These are phyloP conservation scores for Bos indicus DNA, from an alignment of 2,113 vertebrate genomes.

Conservation along the genomic window DNA sequence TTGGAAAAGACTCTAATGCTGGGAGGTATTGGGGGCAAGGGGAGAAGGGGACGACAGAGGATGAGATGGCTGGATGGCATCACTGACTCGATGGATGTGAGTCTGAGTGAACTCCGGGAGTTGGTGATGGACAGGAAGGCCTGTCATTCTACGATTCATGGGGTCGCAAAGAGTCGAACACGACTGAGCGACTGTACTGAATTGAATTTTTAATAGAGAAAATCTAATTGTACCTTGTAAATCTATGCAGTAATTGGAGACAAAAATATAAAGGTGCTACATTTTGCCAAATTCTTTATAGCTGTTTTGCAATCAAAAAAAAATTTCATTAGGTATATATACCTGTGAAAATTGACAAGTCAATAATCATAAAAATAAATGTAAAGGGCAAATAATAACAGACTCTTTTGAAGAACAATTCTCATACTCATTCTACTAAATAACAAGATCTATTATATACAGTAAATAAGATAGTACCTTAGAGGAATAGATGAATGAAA, in stretches of 20 bases:
- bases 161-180: too few species aligned
- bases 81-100: too few species aligned
- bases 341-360: not conserved
- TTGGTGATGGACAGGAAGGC: too few species aligned
- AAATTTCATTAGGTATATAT: not conserved
- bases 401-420: not conserved
- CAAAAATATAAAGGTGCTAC: not conserved
- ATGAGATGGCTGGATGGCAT: too few species aligned
- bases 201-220: not conserved
- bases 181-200: not conserved
- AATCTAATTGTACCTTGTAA: not conserved
- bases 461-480: not conserved
- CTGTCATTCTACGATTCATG: too few species aligned
- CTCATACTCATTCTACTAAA: not conserved
- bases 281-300: not conserved
- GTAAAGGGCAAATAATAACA: not conserved
- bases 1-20: too few species aligned
- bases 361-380: not conserved
- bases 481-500: not conserved
- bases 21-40: too few species aligned
- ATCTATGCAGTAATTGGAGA: not conserved
- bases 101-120: too few species aligned
- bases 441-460: not conserved
- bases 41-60: too few species aligned
- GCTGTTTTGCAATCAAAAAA: not conserved